These are phyloP conservation scores for Drosophila paramelanica DNA, from an alignment of 2,888 invertebrate genomes.

Conservation along the genomic window DNA sequence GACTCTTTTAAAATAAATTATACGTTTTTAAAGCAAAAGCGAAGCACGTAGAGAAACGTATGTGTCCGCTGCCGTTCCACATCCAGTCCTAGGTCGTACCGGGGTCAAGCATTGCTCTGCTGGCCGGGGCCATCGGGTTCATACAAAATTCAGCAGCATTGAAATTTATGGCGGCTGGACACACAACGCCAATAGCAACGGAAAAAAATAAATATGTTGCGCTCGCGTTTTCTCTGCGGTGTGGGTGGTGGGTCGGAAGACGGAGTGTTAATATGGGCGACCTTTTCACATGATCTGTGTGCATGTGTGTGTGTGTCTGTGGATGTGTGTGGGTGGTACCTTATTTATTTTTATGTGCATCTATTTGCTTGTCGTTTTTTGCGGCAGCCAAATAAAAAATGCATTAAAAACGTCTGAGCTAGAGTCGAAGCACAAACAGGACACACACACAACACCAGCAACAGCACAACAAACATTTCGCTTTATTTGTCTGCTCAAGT, in stretches of 20 bases:
- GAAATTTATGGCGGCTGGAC: constrained; percentile 81
- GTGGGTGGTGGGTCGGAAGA: constrained; percentile 6
- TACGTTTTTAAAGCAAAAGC: constrained; percentile 74
- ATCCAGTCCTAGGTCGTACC: constrained; percentile 17
- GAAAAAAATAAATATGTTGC: constrained; percentile 50
- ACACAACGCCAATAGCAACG: constrained; percentile 64
- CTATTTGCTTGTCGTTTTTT: constrained; percentile 74
- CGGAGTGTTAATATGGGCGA: constrained; percentile 68
- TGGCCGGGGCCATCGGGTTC: constrained; percentile 42
- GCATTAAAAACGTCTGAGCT: constrained; percentile 76
- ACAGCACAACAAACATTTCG: constrained; percentile 46
- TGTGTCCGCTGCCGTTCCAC: constrained; percentile 11
- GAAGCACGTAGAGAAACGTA: constrained; percentile 54
- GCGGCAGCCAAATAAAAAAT: constrained; percentile 76
- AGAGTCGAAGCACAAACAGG: constrained; percentile 28
- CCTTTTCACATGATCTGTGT: constrained; percentile 37
- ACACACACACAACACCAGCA: constrained; percentile 5
- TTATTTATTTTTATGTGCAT: constrained; percentile 81
- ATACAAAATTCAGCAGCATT: constrained; percentile 78
- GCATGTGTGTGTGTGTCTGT: constrained; percentile 20
- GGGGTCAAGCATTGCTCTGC: constrained; percentile 34
- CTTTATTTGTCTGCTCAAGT: constrained; percentile 61
- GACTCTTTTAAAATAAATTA: constrained; percentile 77
- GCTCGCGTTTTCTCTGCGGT: constrained; percentile 45
- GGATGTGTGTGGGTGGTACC: constrained; percentile 35